Conservation (phyloP, 2,113 vertebrate genomes). For the Sylvia atricapilla region DNA sequence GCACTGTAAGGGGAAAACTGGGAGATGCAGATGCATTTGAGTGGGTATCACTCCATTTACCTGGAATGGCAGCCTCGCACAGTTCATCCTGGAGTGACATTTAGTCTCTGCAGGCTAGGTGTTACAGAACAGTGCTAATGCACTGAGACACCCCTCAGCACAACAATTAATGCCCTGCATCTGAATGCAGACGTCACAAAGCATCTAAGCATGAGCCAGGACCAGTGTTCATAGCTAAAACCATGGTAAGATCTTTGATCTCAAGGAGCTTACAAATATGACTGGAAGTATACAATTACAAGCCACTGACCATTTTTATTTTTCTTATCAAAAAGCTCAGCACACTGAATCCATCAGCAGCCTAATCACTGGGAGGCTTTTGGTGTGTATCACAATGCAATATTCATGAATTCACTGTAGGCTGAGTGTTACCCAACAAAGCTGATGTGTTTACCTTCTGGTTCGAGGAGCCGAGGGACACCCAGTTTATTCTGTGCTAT, state of each 20-base stretch:
- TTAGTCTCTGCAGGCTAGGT: background rate
- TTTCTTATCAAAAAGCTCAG: background rate
- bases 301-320: background rate
- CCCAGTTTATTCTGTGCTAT: constrained; percentile 86
- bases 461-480: constrained; percentile 90
- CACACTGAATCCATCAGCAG: background rate
- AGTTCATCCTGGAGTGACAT: background rate
- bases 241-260: background rate
- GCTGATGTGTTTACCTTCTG: constrained; percentile 79
- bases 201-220: background rate
- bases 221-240: background rate
- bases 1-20: background rate
- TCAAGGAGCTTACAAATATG: background rate
- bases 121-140: background rate
- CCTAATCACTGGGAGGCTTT: background rate
- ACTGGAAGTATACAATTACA: background rate
- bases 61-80: background rate
- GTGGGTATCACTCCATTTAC: background rate
- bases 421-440: background rate
- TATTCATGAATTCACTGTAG: background rate
- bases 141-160: background rate
- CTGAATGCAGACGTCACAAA: background rate
- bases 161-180: background rate
- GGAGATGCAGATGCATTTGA: background rate
- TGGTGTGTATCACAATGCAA: background rate